Evolutionary conservation across 2,888 invertebrate genomes (phyloP).

Genomic region (Fabriciana adippe): DNA sequence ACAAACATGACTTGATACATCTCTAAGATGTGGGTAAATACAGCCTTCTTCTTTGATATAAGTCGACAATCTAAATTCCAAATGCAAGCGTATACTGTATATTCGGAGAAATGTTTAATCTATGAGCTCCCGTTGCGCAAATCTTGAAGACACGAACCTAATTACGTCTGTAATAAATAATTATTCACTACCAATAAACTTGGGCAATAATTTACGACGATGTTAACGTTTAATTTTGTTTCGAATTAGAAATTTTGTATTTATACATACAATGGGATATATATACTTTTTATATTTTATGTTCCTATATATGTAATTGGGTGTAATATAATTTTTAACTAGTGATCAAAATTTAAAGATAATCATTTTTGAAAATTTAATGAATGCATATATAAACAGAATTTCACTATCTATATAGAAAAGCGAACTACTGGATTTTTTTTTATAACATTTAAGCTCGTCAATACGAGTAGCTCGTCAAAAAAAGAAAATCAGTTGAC

Average conservation of each 20-base stretch:
- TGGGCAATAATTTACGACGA: slow-evolving; percentile 68
- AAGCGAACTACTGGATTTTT: too few species aligned
- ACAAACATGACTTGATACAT: slow-evolving; percentile 4
- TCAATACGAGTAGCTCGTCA: too few species aligned
- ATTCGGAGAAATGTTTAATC: slow-evolving; percentile 57
- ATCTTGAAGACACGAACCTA: slow-evolving; percentile 67
- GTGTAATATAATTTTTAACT: too few species aligned
- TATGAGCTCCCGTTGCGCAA: slow-evolving; percentile 63
- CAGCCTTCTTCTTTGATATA: slow-evolving; percentile 1
- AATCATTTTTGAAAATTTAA: too few species aligned
- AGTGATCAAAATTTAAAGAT: too few species aligned
- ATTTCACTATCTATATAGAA: too few species aligned
- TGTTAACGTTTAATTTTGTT: slow-evolving; percentile 70
- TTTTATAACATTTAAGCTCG: too few species aligned
- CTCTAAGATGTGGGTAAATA: slow-evolving; percentile 6
- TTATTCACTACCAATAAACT: slow-evolving; percentile 71
- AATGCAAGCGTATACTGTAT: slow-evolving; percentile 16
- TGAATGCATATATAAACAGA: too few species aligned
- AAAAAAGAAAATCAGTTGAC: too few species aligned
- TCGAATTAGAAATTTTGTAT: slow-evolving; percentile 53
- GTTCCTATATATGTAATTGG: too few species aligned
- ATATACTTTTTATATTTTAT: too few species aligned
- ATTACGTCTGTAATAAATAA: slow-evolving; percentile 73
- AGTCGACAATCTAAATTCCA: slow-evolving; percentile 21
- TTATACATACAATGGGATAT: slow-evolving; percentile 31